Evolutionary conservation across 1,140 invertebrate species (phyloP), one percentile per base, ranked within the genome.

Genomic region (Mylabris phalerata): DNA sequence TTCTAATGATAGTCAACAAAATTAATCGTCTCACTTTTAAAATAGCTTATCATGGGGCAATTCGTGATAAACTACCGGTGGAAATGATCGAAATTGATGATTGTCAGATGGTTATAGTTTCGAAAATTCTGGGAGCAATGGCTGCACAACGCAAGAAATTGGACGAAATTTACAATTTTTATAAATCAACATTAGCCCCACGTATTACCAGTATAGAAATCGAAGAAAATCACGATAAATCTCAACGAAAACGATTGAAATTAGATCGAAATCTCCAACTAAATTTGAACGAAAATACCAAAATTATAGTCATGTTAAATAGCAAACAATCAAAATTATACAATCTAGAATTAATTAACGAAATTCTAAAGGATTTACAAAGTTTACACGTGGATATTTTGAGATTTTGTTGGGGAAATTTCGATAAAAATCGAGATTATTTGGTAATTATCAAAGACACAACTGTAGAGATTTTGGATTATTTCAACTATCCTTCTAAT

Each of bases 41-140:
- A 59, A 74, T 39, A 72, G 67, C 52, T 73, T 74, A 32, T 1
- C 32, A 32, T 1, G 4, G 7, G 32, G 32, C 32, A 7, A 32
- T 32, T 32, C 4, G 32, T 32, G 4, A 32, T 61, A 70, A 67
- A 4, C 46, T 75, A 47, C 72, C 73, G n/a, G 60, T 67, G 1
- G 67, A 74, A 58, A 62, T 70, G 58, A 71, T 71, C 0, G 25
- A 60, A 26, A 68, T 67, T 55, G 67, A 72, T 59, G 45, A 32
- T 39, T 60, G 62, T 42, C 9, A 10, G 9, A 11, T 42, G 3
- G 9, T 10, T 6, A 10, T 42, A 1, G 41, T 42, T 7, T 5
- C 78, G 56, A 87, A 86, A 77, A 82, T 88, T 49, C 83, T 83
- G 39, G 87, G 86, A 43, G 84, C 84, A 13, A 76, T 88, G 77